phyloP scores from a whole-genome alignment of 92 coral and sea anemone genomes.

The Bergia sp. region DNA sequence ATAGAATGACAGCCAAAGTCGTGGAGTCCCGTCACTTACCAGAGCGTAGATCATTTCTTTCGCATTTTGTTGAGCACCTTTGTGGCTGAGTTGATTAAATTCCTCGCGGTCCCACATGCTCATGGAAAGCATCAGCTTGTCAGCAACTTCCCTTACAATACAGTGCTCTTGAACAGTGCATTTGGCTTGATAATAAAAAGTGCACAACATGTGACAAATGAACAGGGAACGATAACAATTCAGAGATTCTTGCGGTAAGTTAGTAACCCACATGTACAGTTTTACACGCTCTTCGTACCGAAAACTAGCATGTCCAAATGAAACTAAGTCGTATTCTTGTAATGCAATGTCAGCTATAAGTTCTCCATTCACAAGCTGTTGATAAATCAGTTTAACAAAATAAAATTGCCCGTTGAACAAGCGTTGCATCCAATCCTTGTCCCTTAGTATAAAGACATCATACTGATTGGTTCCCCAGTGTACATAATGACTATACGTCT shows the following conservation, averaged over 20 bases:
- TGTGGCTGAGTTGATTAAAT: slow-evolving; percentile 35
- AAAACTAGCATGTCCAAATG: slow-evolving; percentile 55
- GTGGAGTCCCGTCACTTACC: neutral
- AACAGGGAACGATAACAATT: slow-evolving; percentile 45
- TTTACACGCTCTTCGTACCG: neutral
- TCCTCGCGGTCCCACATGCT: neutral
- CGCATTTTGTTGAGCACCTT: neutral
- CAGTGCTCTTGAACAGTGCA: neutral
- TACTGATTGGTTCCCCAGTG: slow-evolving; percentile 50
- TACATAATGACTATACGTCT: neutral
- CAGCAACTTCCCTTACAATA: slow-evolving; percentile 27
- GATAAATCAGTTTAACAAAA: slow-evolving; percentile 58
- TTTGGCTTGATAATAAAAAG: slow-evolving; percentile 2
- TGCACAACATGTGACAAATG: slow-evolving; percentile 60
- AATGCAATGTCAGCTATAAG: slow-evolving; percentile 31
- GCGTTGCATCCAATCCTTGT: neutral
- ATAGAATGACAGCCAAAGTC: neutral
- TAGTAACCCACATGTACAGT: slow-evolving; percentile 49
- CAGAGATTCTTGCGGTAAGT: neutral
- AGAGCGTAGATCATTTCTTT: neutral
- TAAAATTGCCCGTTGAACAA: slow-evolving; percentile 64
- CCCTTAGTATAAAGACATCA: slow-evolving; percentile 59
- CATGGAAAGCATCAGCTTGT: slow-evolving; percentile 27
- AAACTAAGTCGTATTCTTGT: slow-evolving; percentile 63
- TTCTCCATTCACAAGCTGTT: neutral